Evolutionary conservation across 2,888 invertebrate species (phyloP).

Genomic region (Sesia bembeciformis): DNA sequence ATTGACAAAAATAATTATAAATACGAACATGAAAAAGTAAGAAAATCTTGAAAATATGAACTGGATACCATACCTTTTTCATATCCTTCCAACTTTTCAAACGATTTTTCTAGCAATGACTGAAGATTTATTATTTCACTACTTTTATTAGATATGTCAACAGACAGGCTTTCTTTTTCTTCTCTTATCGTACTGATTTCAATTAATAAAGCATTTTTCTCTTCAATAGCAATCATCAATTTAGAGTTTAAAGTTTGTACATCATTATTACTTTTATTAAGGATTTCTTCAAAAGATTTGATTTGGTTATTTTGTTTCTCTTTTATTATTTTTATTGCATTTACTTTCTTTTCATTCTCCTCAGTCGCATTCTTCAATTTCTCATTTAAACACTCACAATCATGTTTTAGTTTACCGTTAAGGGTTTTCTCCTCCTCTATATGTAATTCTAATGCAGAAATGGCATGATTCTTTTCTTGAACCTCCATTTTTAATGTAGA

Average conservation of each 20-base stretch:
- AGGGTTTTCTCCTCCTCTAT: slow-evolving; percentile 14
- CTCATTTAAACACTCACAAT: not conserved
- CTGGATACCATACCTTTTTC: not conserved
- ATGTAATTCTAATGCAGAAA: slow-evolving; percentile 21
- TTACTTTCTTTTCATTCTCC: slow-evolving; percentile 18
- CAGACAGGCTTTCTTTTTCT: not conserved
- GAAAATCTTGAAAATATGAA: too few species aligned
- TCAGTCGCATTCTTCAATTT: slow-evolving; percentile 9
- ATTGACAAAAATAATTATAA: too few species aligned
- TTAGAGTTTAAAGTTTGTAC: not conserved
- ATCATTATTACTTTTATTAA: not conserved
- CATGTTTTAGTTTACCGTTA: not conserved
- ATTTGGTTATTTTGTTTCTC: slow-evolving; percentile 14
- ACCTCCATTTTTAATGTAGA: slow-evolving; percentile 16
- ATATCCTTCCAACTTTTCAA: not conserved
- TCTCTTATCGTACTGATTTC: not conserved
- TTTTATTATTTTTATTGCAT: slow-evolving; percentile 16
- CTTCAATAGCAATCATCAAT: not conserved
- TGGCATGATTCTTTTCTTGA: slow-evolving; percentile 24
- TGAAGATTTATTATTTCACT: not conserved
- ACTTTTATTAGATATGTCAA: not conserved
- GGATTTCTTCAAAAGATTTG: slow-evolving; percentile 17
- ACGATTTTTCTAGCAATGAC: not conserved
- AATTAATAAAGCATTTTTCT: not conserved
- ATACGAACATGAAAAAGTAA: too few species aligned